Conservation (phyloP, 2,888 invertebrate genomes). For the Diarsia rubi region DNA sequence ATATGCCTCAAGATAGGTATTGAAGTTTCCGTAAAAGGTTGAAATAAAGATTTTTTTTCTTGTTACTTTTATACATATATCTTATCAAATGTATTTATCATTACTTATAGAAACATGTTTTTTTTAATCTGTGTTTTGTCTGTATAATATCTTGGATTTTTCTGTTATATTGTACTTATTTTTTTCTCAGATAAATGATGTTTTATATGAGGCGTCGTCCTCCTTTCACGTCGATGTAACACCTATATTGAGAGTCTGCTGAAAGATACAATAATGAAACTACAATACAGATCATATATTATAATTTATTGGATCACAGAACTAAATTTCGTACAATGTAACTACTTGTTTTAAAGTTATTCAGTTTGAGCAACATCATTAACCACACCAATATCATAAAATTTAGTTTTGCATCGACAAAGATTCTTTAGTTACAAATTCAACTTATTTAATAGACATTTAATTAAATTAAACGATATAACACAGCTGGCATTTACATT, state of each 20-base stretch:
- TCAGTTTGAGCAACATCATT: slow-evolving; percentile 89
- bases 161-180: too few species aligned
- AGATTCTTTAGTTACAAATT: slow-evolving; percentile 64
- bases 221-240: neutral
- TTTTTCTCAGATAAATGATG: too few species aligned
- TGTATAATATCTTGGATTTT: too few species aligned
- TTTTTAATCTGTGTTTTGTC: too few species aligned
- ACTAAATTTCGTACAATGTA: slow-evolving; percentile 87
- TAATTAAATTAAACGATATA: slow-evolving; percentile 58
- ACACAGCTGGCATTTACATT: slow-evolving; percentile 51
- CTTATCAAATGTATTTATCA: too few species aligned
- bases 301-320: slow-evolving; percentile 88
- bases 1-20: too few species aligned
- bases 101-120: too few species aligned
- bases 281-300: slow-evolving; percentile 77
- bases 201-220: neutral
- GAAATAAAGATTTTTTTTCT: too few species aligned
- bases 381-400: slow-evolving; percentile 79
- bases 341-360: slow-evolving; percentile 85
- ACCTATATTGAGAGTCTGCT: neutral
- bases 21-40: too few species aligned
- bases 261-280: slow-evolving; percentile 66
- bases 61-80: too few species aligned
- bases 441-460: slow-evolving; percentile 60
- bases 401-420: slow-evolving; percentile 69